Evolutionary conservation across 2,888 invertebrate species (phyloP).

Genomic region (Dioctria rufipes): DNA sequence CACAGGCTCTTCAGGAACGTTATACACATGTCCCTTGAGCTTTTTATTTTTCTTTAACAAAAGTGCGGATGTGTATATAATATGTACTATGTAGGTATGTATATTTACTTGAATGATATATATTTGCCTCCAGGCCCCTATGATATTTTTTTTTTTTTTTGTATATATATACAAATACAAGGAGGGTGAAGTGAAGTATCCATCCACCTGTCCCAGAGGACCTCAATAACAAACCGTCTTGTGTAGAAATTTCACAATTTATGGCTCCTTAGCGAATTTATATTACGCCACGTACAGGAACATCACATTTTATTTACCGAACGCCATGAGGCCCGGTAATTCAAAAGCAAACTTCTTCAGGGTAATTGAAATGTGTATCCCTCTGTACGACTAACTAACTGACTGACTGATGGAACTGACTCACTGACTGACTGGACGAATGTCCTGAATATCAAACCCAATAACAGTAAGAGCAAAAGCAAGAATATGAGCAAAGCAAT

Average conservation of each 20-base stretch:
- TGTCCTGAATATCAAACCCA: not conserved
- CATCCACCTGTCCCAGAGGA: slow-evolving; percentile 14
- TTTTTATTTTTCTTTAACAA: slow-evolving; percentile 24
- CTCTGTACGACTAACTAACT: not conserved
- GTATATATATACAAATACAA: no score
- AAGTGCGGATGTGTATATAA: slow-evolving; percentile 20
- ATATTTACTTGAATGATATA: slow-evolving; percentile 14
- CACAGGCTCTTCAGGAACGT: not conserved
- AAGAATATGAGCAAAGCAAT: not conserved
- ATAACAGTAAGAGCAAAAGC: not conserved
- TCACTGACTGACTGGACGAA: not conserved
- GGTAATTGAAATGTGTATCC: slow-evolving; percentile 43
- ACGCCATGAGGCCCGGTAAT: slow-evolving; percentile 27
- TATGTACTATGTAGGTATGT: no score
- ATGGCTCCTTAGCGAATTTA: slow-evolving; percentile 42
- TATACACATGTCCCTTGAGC: not conserved
- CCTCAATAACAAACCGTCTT: slow-evolving; percentile 39
- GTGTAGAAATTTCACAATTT: slow-evolving; percentile 47
- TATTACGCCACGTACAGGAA: slow-evolving; percentile 24
- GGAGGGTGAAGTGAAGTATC: no score
- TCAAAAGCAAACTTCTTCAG: slow-evolving; percentile 24
- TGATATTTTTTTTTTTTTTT: slow-evolving; percentile 1
- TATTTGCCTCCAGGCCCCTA: not conserved
- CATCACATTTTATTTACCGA: slow-evolving; percentile 34
- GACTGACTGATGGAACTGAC: no score